These are phyloP conservation scores for Cylas formicarius DNA, from an alignment of 1,140 invertebrate species.

Conservation along the genomic window DNA sequence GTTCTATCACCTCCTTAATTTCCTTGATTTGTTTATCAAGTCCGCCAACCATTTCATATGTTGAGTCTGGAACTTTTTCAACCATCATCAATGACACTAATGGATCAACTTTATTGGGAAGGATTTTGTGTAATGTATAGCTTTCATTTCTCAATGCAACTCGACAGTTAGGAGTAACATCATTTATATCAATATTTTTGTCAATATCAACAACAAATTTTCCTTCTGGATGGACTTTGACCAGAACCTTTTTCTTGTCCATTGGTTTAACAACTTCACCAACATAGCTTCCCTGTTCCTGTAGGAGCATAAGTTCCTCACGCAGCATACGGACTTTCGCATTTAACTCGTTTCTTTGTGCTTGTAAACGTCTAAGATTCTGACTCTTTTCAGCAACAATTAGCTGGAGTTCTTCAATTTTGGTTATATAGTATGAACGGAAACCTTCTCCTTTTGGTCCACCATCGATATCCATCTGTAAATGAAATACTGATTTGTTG, in stretches of 20 bases:
- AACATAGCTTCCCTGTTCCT: slow-evolving; percentile 99
- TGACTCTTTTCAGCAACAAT: slow-evolving; percentile 96
- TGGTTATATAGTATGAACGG: slow-evolving; percentile 90
- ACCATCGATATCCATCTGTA: slow-evolving; percentile 83
- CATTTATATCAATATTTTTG: slow-evolving; percentile 98
- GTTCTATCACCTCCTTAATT: slow-evolving; percentile 99
- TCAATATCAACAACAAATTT: slow-evolving; percentile 99
- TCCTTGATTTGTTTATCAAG: slow-evolving; percentile 99
- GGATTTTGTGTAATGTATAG: slow-evolving; percentile 97
- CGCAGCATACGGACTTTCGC: slow-evolving; percentile 98
- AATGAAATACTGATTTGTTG: slow-evolving; percentile 18
- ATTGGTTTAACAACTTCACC: slow-evolving; percentile 99
- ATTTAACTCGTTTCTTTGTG: slow-evolving; percentile 98
- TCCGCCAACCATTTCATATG: slow-evolving; percentile 99
- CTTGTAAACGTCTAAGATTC: slow-evolving; percentile 93
- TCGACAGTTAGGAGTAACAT: slow-evolving; percentile 95
- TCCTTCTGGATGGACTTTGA: slow-evolving; percentile 99
- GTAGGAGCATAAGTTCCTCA: slow-evolving; percentile 94
- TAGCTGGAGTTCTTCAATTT: slow-evolving; percentile 94
- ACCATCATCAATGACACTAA: slow-evolving; percentile 99
- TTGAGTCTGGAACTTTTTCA: slow-evolving; percentile 99
- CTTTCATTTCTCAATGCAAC: slow-evolving; percentile 98
- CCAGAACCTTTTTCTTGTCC: slow-evolving; percentile 99
- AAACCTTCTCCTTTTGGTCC: slow-evolving; percentile 77
- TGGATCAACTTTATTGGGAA: slow-evolving; percentile 98